A percentile compares a stretch with the other conserved stretches of the same genome.
Conservation (phyloP, 2,797 vertebrate genomes). For the Lophotriccus pileatus region DNA sequence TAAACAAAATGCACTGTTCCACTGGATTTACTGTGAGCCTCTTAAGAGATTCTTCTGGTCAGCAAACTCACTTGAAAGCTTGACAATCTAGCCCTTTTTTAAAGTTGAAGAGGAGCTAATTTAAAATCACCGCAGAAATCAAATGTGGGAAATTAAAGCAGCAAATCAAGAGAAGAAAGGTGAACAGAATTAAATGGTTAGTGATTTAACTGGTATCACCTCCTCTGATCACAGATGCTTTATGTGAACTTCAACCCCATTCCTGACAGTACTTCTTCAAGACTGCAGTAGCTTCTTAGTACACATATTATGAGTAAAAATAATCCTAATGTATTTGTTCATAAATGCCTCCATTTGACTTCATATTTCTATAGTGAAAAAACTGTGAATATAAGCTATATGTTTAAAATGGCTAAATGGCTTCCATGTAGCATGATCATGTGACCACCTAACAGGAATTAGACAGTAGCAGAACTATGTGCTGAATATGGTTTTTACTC, state of each 20-base stretch:
- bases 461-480: neutral
- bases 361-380: neutral
- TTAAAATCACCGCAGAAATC: conserved; percentile 25
- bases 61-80: conserved; percentile 22
- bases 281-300: neutral
- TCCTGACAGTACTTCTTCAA: neutral
- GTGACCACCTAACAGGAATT: neutral
- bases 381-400: neutral
- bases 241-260: neutral
- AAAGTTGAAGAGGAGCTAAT: conserved; percentile 20
- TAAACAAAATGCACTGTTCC: conserved; percentile 13
- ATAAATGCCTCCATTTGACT: neutral
- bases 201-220: neutral
- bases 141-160: conserved; percentile 20
- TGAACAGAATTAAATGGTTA: neutral
- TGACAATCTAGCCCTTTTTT: neutral
- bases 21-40: conserved; percentile 25
- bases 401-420: neutral
- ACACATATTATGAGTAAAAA: neutral
- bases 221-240: neutral
- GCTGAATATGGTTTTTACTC: neutral
- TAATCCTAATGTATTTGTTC: neutral
- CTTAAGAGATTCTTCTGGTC: conserved; percentile 31
- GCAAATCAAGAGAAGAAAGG: neutral
- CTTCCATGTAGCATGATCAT: neutral